Percentiles rank a stretch among this genome's conserved stretches.
phyloP scores from a whole-genome alignment of 2,113 vertebrate genomes.

The Piaya cayana region DNA sequence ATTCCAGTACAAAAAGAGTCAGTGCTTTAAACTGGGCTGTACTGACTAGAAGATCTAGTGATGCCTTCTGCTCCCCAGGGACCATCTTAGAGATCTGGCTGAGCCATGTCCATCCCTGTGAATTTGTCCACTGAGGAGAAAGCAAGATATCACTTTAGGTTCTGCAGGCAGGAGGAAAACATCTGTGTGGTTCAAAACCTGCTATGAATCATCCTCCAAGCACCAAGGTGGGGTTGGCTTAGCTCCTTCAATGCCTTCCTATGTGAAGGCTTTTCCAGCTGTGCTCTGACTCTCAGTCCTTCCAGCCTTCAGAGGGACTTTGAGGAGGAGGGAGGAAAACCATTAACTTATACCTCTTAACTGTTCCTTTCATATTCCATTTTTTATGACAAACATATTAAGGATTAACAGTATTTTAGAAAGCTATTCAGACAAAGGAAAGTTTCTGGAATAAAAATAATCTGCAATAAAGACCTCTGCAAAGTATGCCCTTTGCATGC shows the following conservation, averaged over 20 bases:
- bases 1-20: not conserved
- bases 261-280: not conserved
- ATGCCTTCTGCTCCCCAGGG: not conserved
- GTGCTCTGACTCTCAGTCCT: not conserved
- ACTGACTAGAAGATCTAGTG: not conserved
- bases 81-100: not conserved
- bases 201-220: not conserved
- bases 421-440: not conserved
- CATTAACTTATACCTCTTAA: not conserved
- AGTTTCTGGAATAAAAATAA: not conserved
- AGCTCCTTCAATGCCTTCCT: not conserved
- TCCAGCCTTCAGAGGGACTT: not conserved
- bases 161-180: not conserved
- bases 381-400: not conserved
- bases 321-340: not conserved
- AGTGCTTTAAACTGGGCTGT: not conserved
- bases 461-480: not conserved
- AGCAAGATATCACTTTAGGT: not conserved
- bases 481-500: not conserved
- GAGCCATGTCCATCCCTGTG: not conserved
- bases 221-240: not conserved
- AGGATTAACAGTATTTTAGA: not conserved
- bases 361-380: not conserved
- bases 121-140: not conserved
- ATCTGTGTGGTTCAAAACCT: not conserved